Evolutionary conservation across 2,113 vertebrate species (phyloP).

Genomic region (Ivindomyrus marchei): DNA sequence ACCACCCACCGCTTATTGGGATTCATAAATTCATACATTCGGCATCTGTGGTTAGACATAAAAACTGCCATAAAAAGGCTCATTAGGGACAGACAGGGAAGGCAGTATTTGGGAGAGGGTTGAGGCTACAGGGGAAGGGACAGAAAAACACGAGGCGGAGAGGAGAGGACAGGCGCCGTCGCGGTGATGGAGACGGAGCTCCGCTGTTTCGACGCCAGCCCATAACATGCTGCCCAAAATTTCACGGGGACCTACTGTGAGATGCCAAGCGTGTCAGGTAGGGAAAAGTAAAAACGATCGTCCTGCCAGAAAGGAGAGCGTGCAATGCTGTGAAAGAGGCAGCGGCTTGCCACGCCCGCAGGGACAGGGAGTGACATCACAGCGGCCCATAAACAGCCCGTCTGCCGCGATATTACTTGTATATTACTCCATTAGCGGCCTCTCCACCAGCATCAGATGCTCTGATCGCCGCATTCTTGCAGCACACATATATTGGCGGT

Average conservation of each 20-base stretch:
- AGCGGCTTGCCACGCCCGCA: neutral
- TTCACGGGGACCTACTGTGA: neutral
- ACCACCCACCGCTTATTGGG: neutral
- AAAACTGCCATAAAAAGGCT: neutral
- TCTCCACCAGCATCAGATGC: neutral
- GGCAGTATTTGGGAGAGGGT: neutral
- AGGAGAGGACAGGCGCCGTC: neutral
- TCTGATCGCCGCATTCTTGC: neutral
- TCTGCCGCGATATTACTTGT: neutral
- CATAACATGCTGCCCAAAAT: neutral
- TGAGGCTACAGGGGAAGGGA: neutral
- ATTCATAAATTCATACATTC: conserved; percentile 2
- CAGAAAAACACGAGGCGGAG: neutral
- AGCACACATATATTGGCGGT: neutral
- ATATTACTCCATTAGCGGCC: neutral
- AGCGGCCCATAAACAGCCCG: neutral
- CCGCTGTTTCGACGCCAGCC: neutral
- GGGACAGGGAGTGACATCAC: neutral
- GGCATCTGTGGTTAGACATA: neutral
- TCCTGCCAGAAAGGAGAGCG: neutral
- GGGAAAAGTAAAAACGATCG: neutral
- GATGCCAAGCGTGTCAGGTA: neutral
- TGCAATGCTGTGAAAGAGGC: neutral
- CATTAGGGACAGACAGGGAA: neutral
- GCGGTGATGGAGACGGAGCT: neutral